These are phyloP conservation scores for Peromyscus eremicus DNA, from an alignment of 2,797 vertebrate genomes.

Conservation along the genomic window DNA sequence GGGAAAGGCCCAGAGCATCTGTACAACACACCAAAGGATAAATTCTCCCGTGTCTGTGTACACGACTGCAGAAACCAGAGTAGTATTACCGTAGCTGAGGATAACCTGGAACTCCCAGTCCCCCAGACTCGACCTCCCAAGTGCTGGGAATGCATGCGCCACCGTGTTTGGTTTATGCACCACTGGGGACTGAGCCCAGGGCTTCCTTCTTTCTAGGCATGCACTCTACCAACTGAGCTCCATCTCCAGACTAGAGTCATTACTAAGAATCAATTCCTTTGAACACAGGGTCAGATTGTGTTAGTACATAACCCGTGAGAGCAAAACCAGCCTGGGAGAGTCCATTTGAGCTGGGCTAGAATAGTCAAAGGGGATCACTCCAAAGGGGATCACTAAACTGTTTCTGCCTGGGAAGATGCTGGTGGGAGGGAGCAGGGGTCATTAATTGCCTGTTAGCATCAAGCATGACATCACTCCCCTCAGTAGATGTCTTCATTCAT, in stretches of 20 bases:
- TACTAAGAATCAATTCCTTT: not conserved
- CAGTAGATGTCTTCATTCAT: not conserved
- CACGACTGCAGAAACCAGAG: not conserved
- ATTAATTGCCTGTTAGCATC: not conserved
- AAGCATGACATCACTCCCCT: not conserved
- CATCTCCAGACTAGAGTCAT: not conserved
- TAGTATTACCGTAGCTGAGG: not conserved
- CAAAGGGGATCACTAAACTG: not conserved
- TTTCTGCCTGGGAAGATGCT: not conserved
- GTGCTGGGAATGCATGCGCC: too few relatives aligned
- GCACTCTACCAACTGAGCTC: not conserved
- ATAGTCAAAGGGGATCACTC: not conserved
- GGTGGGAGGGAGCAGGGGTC: not conserved
- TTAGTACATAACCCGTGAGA: not conserved
- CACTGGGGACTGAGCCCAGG: not conserved
- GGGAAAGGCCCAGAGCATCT: not conserved
- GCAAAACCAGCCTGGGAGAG: not conserved
- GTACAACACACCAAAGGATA: not conserved
- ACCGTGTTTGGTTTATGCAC: not conserved
- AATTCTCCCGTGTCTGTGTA: not conserved
- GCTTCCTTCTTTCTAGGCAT: not conserved
- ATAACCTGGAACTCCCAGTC: not conserved
- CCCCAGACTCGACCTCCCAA: not conserved
- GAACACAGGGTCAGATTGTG: not conserved
- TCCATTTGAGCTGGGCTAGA: not conserved